These are phyloP conservation scores for Calliopsis andreniformis DNA, from an alignment of 1,140 invertebrate genomes.

Conservation along the genomic window DNA sequence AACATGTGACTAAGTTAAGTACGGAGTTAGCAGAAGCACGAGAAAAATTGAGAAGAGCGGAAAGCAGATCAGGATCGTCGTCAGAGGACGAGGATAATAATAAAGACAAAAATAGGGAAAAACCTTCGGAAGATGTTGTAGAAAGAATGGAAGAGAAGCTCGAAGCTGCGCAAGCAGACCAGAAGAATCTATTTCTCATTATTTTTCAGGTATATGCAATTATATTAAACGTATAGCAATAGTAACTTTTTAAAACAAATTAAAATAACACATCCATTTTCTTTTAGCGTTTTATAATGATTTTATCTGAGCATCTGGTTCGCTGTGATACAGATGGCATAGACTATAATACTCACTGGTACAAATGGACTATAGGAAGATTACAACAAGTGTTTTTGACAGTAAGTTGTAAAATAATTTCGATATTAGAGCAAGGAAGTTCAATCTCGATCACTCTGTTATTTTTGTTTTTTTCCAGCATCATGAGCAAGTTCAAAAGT, in stretches of 20 bases:
- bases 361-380: constrained; percentile 96
- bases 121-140: constrained; percentile 92
- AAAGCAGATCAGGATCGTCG: constrained; percentile 89
- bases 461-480: constrained; percentile 85
- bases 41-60: constrained; percentile 89
- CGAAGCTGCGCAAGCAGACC: constrained; percentile 96
- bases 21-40: constrained; percentile 92
- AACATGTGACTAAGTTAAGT: constrained; percentile 93
- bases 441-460: constrained; percentile 4
- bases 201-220: constrained; percentile 90
- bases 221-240: neutral
- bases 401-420: constrained; percentile 84
- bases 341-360: constrained; percentile 98
- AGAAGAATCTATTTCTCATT: constrained; percentile 98
- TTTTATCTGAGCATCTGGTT: constrained; percentile 97
- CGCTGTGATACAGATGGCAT: constrained; percentile 95
- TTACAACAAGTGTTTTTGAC: constrained; percentile 97
- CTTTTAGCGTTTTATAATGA: constrained; percentile 96
- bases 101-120: constrained; percentile 87
- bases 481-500: constrained; percentile 98
- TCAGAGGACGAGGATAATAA: constrained; percentile 88
- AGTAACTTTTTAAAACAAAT: neutral
- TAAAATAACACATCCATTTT: constrained; percentile 38
- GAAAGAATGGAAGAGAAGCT: constrained; percentile 98
- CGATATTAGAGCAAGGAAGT: neutral